Base-by-base conservation (phyloP, 2,888 invertebrate genomes). In the Oscheius sp. region DNA sequence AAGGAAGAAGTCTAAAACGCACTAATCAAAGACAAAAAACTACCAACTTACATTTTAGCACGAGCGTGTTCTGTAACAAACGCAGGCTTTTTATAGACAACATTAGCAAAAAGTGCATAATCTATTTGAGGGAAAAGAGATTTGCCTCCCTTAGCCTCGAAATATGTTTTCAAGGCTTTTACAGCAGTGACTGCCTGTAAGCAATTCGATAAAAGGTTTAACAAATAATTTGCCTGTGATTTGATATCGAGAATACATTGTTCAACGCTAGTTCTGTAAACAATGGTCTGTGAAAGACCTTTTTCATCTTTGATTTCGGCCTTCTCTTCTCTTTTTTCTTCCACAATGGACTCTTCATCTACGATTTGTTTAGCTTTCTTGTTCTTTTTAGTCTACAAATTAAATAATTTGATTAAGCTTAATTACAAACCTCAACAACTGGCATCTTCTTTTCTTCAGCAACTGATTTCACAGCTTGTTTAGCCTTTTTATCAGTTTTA, bases 121-220 rank as follows among this genome's bases (percentile, higher is more conserved):
- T 81, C 82, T n/a, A 75, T 72, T 48, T 84, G 82, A 6, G 82
- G 82, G 72, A 81, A 81, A 46, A 81, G 71, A 3, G 81, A 79
- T 52, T 80, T 79, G 39, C 72, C 75, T 10, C 70, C 75, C 8
- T 67, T 67, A 1, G 75, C 72, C 17, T 69, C 66, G 27, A 76
- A 73, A 37, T 70, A 78, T 58, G 76, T 76, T 42, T 73, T 72
- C 42, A 80, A 61, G 1, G 80, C 71, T 5, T 39, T 48, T 27
- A 80, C 42, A 0, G 80, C 80, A 15, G 71, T 69, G 10, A 73
- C 71, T 1, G 71, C 74, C 75, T 75, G 23, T 27, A 42, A 39
- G n/a, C n/a, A n/a, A n/a, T n/a, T n/a, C n/a, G n/a, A n/a, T n/a
- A n/a, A n/a, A n/a, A n/a, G n/a, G n/a, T n/a, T n/a, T n/a, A n/a